Evolutionary conservation across 2,888 invertebrate genomes (phyloP), one percentile per base, ranked within the genome.

Genomic region (Mesorhabditis belari): DNA sequence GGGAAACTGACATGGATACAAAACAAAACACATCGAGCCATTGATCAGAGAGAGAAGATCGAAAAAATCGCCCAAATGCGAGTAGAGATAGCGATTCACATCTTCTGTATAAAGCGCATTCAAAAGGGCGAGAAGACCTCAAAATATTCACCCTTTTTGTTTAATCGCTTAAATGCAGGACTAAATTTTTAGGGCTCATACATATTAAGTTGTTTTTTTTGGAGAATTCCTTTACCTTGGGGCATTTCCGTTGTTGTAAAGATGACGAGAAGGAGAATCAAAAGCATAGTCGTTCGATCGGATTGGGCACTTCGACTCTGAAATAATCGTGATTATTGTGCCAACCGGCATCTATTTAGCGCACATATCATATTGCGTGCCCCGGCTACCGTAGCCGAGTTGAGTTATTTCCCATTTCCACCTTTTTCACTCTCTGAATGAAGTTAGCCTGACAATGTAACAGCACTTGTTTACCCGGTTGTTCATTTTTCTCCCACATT

Each of bases 31-130:
- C 24, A 68, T 68, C 54, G 68, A 73, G 51, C 73, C 69, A 56
- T 74, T 74, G 64, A 74, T 65, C 21, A 74, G 63, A 5, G 70
- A 70, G 9, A 74, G 57, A 12, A 74, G 57, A 50, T 74, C 74
- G 12, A 74, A 21, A 3, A 73, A 51, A 25, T 74, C 74, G 17
- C 74, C 74, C 3, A 74, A 60, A 4, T 63, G 61, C n/a, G 73
- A 57, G 59, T 74, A 74, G 19, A 74, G 62, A 52, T 69, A 75
- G 24, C 66, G 66, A 49, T 74, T 74, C 9, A 74, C 68, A 44
- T 73, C 73, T 21, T 55, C 58, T 1, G 66, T 63, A 27, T 55
- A 66, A 55, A 66, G 52, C 1, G 67, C 74, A 55, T 74, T 74
- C 21, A 75, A 57, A 25, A 75, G 68, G 0, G 74, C 75, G 49